These are phyloP conservation scores for Sphaerophoria rueppellii DNA, from an alignment of 2,888 invertebrate species.

Conservation along the genomic window DNA sequence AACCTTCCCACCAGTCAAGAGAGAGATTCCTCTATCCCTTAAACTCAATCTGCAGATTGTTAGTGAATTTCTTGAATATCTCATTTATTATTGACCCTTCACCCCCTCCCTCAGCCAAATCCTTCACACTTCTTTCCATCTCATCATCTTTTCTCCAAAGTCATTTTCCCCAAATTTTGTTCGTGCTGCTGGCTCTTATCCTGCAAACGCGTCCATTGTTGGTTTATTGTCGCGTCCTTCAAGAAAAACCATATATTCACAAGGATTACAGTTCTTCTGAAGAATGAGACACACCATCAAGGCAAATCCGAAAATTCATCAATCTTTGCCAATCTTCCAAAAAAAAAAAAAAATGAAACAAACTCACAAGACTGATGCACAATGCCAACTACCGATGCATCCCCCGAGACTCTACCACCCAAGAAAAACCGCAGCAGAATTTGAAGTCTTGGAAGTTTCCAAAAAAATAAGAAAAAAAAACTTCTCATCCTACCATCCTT, in stretches of 20 bases:
- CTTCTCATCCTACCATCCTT: conserved; percentile 11
- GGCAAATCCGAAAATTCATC: conserved; percentile 70
- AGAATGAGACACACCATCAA: conserved; percentile 68
- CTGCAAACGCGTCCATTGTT: conserved; percentile 33
- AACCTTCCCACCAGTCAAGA: too few species aligned
- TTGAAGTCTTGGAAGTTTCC: conserved; percentile 18
- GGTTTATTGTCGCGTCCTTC: conserved; percentile 52
- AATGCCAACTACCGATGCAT: conserved; percentile 41
- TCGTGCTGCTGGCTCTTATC: conserved; percentile 17
- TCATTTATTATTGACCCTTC: not conserved
- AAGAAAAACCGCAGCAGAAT: conserved; percentile 23
- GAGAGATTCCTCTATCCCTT: too few species aligned
- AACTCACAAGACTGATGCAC: conserved; percentile 37
- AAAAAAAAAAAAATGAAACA: not conserved
- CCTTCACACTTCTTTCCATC: not conserved
- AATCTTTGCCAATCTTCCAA: conserved; percentile 69
- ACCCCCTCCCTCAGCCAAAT: not conserved
- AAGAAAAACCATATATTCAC: conserved; percentile 71
- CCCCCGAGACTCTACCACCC: conserved; percentile 45
- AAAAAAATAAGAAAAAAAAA: conserved; percentile 12
- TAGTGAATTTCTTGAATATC: conserved; percentile 63
- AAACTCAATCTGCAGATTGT: too few species aligned
- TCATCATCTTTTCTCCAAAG: conserved; percentile 28
- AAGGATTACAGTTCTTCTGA: conserved; percentile 69
- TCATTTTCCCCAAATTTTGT: conserved; percentile 26